Base-by-base conservation (phyloP, 2,888 invertebrate species). In the Chrysolina americana region DNA sequence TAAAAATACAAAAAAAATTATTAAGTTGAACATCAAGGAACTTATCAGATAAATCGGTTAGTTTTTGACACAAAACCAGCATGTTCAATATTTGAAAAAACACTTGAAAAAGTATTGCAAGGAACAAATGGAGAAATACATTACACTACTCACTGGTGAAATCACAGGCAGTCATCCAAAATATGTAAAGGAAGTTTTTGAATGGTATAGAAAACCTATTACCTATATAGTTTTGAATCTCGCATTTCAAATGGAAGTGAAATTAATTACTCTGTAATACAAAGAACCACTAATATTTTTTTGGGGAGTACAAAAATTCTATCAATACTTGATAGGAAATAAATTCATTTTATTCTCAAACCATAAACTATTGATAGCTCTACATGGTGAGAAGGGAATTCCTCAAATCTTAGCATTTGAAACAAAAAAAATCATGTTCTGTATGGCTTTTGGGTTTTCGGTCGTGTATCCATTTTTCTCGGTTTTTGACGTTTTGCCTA, bases 41-140 rank as follows among this genome's bases (percentile, higher is more conserved):
- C n/a, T n/a, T n/a, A n/a, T 62, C 44, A 66, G 41, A 56, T 62
- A 17, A 71, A 73, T 65, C 36, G 64, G 15, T 70, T 76, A 65
- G 66, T 66, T 50, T 74, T 48, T 66, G 74, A 65, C n/a, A 73
- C 69, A n/a, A 73, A 73, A 21, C 65, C 73, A 65, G 74, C 73
- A 2, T 73, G 69, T 50, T 62, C 50, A 17, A 73, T 73, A 11
- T 72, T 72, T 72, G 47, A 72, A 62, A n/a, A 62, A 59, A 59
- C 59, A 21, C 23, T 59, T 15, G 63, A 63, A 63, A 72, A 65
- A 50, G 70, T 72, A 62, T 50, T 72, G 36, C 28, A 62, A 41
- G 72, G 72, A n/a, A 23, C 21, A 19, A 28, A 41, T 17, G 68
- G 68, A 21, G 50, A 28, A 15, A 73, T 73, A 28, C 65, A 73